Conservation (phyloP, 1,140 invertebrate species). For the Trichonephila clavata region DNA sequence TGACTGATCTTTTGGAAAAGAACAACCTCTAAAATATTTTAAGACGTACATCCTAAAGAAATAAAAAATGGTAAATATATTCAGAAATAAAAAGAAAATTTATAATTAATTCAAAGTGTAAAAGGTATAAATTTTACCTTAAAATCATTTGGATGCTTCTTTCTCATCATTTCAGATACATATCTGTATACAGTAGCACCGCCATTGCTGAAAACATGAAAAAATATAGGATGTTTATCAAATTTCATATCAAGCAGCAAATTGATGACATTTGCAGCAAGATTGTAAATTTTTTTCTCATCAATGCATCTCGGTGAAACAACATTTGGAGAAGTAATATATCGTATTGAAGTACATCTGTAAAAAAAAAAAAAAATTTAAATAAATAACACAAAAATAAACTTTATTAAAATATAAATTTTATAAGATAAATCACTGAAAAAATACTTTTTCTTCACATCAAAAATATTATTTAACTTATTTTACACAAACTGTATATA, state of each 20-base stretch:
- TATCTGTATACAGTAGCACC: conserved; percentile 87
- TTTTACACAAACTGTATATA: no score
- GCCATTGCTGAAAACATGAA: conserved; percentile 91
- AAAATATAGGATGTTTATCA: conserved; percentile 87
- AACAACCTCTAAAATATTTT: no score
- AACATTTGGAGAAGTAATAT: conserved; percentile 86
- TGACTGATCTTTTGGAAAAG: no score
- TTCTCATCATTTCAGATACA: conserved; percentile 83
- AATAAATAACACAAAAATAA: no score
- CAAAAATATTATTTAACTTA: no score
- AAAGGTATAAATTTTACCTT: conserved; percentile 26
- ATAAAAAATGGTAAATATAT: no score
- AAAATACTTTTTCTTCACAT: no score
- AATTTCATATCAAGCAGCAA: conserved; percentile 85
- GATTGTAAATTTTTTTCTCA: conserved; percentile 83
- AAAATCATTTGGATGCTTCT: conserved; percentile 71
- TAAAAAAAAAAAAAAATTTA: conserved; percentile 77
- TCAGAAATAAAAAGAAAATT: no score
- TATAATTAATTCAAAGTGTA: neutral
- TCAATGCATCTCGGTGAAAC: conserved; percentile 79
- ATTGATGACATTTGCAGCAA: conserved; percentile 86
- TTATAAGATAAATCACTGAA: no score
- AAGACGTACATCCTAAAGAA: no score
- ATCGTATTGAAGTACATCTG: conserved; percentile 88
- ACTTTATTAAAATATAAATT: no score